Evolutionary conservation across 2,797 vertebrate genomes (phyloP).

Genomic region (Hippocampus kuda): DNA sequence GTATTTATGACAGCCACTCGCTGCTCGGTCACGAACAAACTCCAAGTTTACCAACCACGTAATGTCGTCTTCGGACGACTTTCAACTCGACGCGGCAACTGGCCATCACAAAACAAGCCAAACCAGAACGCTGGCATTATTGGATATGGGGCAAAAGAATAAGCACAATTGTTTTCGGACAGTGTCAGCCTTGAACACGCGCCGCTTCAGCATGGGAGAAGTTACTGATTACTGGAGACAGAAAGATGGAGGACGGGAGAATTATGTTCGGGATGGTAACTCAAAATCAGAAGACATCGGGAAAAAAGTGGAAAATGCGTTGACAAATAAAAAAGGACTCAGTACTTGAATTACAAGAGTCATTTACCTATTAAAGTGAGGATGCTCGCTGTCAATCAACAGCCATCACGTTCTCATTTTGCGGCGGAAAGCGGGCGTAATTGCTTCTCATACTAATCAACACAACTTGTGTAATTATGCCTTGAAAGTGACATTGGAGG

Average conservation of each 20-base stretch:
- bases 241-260: constrained; percentile 25
- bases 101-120: too few species aligned
- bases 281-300: constrained; percentile 60
- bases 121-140: too few species aligned
- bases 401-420: constrained; percentile 74
- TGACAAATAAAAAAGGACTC: constrained; percentile 74
- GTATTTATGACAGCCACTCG: too few species aligned
- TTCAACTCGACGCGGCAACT: too few species aligned
- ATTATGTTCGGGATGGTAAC: constrained; percentile 45
- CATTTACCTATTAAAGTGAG: constrained; percentile 78
- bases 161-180: constrained; percentile 19
- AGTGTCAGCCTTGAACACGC: constrained; percentile 14
- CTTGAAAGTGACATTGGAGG: constrained; percentile 80
- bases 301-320: constrained; percentile 65
- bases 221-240: constrained; percentile 23
- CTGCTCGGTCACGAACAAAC: too few species aligned
- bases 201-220: constrained; percentile 27
- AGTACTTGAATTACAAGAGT: constrained; percentile 77
- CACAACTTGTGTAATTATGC: constrained; percentile 80
- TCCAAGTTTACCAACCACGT: too few species aligned
- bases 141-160: constrained; percentile 16
- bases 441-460: constrained; percentile 82
- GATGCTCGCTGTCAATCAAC: constrained; percentile 78
- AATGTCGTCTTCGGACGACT: too few species aligned
- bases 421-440: constrained; percentile 73